Evolutionary conservation across 2,113 vertebrate species (phyloP), one percentile per base, ranked within the genome.

Genomic region (Catharus minimus): DNA sequence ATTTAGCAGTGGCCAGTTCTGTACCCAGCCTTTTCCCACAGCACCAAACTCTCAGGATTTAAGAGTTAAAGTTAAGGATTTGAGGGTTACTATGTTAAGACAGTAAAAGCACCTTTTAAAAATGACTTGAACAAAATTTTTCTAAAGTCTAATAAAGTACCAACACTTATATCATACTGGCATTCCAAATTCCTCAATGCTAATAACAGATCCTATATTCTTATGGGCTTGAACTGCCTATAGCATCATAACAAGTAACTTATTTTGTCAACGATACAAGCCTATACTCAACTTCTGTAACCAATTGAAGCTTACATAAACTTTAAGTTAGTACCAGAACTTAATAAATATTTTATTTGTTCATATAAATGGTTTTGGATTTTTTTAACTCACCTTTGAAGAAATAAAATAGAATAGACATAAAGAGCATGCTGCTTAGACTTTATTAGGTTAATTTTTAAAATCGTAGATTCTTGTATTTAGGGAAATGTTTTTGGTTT

Each of bases 91-190:
- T 27, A 2, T 9, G 18, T 11, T 30, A 55, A 30, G 24, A 50
- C 4, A 67, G 13, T 15, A 67, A 60, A 9, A 84, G 2, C 9
- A 32, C 26, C 15, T 73, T 64, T 47, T 39, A 50, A 64, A 83
- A 57, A 52, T 13, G 88, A 67, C 0, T 1, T 9, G 13, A 60
- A 16, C 1, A 0, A 66, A 38, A 3, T 18, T 30, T 60, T 76
- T 49, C 50, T 33, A 1, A 49, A 44, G 15, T 32, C 17, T 53
- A n/a, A 46, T 18, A 17, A 38, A 89, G 55, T 44, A 22, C 38
- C 11, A 16, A 10, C 7, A 27, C 21, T 81, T 64, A 17, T 23
- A 33, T 21, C 8, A 3, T 32, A 89, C n/a, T 28, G 23, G 32
- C 44, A 82, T 30, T 79, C 28, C 38, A 66, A 77, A 49, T 69